phyloP scores from a whole-genome alignment of 2,797 vertebrate species.

The Monodelphis domestica region DNA sequence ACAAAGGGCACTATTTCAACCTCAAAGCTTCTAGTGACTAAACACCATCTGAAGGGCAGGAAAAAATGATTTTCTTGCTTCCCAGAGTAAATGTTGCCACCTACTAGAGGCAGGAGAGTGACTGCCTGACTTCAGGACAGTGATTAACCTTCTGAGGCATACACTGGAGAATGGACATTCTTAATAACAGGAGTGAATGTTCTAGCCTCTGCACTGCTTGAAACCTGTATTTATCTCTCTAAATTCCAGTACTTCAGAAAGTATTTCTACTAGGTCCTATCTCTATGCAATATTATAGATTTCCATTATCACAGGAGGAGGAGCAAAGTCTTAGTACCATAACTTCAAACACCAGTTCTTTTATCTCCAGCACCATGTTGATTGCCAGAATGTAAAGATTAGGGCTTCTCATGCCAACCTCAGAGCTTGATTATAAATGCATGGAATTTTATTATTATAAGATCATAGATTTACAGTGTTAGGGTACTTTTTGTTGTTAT shows the following conservation, averaged over 20 bases:
- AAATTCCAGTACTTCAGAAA: neutral
- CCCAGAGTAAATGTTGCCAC: neutral
- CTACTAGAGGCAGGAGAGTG: neutral
- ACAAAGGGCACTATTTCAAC: neutral
- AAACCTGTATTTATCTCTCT: neutral
- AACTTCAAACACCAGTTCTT: neutral
- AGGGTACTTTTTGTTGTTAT: neutral
- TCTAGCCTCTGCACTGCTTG: neutral
- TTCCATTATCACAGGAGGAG: neutral
- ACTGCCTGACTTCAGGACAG: neutral
- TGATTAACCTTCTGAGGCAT: too few species aligned
- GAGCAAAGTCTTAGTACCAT: neutral
- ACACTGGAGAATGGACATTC: neutral
- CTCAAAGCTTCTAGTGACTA: neutral
- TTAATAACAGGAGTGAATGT: neutral
- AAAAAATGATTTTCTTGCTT: neutral
- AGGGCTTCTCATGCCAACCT: neutral
- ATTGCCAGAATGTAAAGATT: neutral
- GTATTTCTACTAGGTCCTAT: neutral
- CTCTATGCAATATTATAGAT: neutral
- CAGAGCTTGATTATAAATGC: neutral
- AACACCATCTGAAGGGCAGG: neutral
- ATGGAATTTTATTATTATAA: neutral
- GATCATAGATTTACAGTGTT: neutral
- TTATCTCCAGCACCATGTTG: neutral